phyloP scores from a whole-genome alignment of 2,888 invertebrate genomes.

The Stictocephala bisonia region DNA sequence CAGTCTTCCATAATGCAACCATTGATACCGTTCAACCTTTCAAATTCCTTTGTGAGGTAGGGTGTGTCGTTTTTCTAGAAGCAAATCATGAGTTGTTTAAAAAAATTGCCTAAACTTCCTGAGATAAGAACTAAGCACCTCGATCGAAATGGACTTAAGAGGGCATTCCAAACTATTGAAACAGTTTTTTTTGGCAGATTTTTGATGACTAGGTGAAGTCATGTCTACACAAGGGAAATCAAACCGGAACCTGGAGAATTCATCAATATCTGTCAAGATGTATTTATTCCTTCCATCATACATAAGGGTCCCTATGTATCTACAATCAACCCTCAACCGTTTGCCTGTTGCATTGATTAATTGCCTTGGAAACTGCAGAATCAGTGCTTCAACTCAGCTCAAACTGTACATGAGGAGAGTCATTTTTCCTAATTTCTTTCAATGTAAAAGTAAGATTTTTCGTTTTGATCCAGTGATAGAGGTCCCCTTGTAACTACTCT shows the following conservation, averaged over 20 bases:
- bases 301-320: slow-evolving; percentile 50
- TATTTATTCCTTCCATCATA: too few species aligned
- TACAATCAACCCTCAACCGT: slow-evolving; percentile 43
- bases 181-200: too few species aligned
- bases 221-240: background rate
- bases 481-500: background rate
- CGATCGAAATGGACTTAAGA: slow-evolving; percentile 6
- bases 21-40: slow-evolving; percentile 4
- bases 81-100: background rate
- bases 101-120: slow-evolving; percentile 18
- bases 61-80: background rate
- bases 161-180: slow-evolving; percentile 11
- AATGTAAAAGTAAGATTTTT: slow-evolving; percentile 27
- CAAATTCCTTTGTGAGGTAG: slow-evolving; percentile 1
- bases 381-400: background rate
- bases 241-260: slow-evolving; percentile 48
- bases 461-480: slow-evolving; percentile 23
- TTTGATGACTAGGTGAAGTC: background rate
- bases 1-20: background rate
- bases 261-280: slow-evolving; percentile 12
- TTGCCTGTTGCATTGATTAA: too few species aligned
- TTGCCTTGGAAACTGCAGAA: background rate
- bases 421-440: slow-evolving; percentile 34
- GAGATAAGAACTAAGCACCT: slow-evolving; percentile 3
- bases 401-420: background rate